Conservation (phyloP, 1,140 invertebrate genomes). For the Grapholita molesta region DNA sequence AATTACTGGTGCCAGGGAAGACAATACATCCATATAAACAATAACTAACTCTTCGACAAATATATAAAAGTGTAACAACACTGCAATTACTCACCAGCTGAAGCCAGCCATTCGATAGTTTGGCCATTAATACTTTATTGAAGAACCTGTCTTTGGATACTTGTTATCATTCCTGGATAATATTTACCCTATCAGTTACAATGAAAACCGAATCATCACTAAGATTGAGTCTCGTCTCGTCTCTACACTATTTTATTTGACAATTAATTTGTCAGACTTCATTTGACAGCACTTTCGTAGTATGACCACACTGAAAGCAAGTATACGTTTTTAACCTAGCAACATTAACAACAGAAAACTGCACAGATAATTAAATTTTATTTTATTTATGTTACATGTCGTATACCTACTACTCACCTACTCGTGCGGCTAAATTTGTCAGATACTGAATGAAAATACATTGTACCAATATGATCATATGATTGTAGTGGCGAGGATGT, state of each 20-base stretch:
- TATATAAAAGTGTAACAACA: conserved; percentile 19
- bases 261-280: not conserved
- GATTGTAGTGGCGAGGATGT: no score
- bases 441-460: no score
- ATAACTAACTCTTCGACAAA: conserved; percentile 21
- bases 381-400: no score
- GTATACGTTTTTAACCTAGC: not conserved
- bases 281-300: not conserved
- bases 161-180: conserved; percentile 50
- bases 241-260: not conserved
- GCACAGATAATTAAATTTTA: no score
- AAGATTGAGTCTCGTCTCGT: conserved; percentile 3
- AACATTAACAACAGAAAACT: no score
- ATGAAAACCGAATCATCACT: conserved; percentile 20
- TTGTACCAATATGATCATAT: no score
- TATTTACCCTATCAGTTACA: conserved; percentile 27
- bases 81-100: conserved; percentile 62
- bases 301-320: not conserved
- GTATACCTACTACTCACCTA: no score
- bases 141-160: conserved; percentile 44
- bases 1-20: conserved; percentile 47
- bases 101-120: conserved; percentile 77
- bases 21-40: conserved; percentile 42
- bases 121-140: conserved; percentile 69
- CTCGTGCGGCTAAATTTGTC: no score